Percentiles rank a stretch among this genome's conserved stretches.
phyloP scores from a whole-genome alignment of 2,797 vertebrate genomes.

The Vultur gryphus region DNA sequence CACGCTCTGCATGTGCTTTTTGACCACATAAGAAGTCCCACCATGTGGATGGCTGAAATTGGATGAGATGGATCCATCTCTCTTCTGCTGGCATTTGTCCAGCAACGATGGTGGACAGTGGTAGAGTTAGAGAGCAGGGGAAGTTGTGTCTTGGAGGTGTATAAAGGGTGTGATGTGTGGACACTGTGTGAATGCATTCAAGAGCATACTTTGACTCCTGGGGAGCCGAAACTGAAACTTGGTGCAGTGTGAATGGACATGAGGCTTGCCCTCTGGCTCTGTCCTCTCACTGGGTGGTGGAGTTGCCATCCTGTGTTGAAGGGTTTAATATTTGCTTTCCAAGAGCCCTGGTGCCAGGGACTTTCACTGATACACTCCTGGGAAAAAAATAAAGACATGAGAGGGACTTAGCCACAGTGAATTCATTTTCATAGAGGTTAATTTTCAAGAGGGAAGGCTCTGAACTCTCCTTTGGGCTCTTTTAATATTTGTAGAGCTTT shows the following conservation, averaged over 20 bases:
- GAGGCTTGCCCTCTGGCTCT: neutral
- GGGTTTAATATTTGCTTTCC: neutral
- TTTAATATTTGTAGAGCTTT: neutral
- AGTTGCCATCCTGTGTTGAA: neutral
- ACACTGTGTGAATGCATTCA: neutral
- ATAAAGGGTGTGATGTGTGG: neutral
- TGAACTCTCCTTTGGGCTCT: neutral
- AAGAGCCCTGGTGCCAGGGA: neutral
- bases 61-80: neutral
- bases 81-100: neutral
- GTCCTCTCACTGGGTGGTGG: neutral
- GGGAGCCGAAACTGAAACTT: neutral
- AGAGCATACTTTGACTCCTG: neutral
- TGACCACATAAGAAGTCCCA: neutral
- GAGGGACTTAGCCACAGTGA: neutral
- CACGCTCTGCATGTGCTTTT: accelerated
- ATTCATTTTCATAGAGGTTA: neutral
- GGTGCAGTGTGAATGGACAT: neutral
- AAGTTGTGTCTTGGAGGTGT: neutral
- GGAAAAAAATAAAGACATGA: neutral
- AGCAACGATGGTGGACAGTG: neutral
- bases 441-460: neutral
- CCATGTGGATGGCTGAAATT: neutral
- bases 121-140: neutral
- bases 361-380: neutral